A percentile compares a stretch with the other conserved stretches of the same genome.
These are phyloP conservation scores for Cryptotermes secundus DNA, from an alignment of 1,140 invertebrate genomes.

Conservation along the genomic window DNA sequence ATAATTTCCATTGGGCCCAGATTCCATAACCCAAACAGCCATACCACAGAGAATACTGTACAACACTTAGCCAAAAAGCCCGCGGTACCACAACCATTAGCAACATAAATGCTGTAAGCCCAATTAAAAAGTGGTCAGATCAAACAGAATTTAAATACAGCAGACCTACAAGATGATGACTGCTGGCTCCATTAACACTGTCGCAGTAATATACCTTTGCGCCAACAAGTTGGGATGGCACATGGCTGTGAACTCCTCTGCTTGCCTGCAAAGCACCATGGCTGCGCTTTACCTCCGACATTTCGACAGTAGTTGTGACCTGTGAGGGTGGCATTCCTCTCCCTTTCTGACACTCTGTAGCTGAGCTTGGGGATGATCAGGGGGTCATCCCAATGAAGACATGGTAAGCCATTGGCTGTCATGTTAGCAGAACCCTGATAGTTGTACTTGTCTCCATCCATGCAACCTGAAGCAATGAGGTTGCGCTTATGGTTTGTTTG, in stretches of 20 bases:
- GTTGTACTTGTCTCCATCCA: slow-evolving; percentile 52
- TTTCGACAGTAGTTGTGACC: slow-evolving; percentile 59
- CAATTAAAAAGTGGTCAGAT: too few relatives aligned
- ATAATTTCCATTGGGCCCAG: too few relatives aligned
- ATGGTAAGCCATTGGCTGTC: slow-evolving; percentile 50
- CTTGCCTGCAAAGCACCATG: slow-evolving; percentile 56
- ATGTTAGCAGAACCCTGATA: slow-evolving; percentile 56
- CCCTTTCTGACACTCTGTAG: slow-evolving; percentile 42
- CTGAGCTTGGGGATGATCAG: slow-evolving; percentile 46
- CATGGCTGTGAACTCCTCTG: slow-evolving; percentile 50
- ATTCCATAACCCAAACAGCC: too few relatives aligned
- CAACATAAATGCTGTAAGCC: too few relatives aligned
- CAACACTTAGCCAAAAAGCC: too few relatives aligned
- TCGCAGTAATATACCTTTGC: slow-evolving; percentile 41
- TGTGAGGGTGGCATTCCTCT: slow-evolving; percentile 44
- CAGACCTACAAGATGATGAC: too few relatives aligned
- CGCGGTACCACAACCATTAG: too few relatives aligned
- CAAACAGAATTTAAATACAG: too few relatives aligned
- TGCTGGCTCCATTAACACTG: too few relatives aligned
- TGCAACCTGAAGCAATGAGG: slow-evolving; percentile 47
- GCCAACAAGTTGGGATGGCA: slow-evolving; percentile 55
- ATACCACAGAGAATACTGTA: too few relatives aligned
- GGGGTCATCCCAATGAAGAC: slow-evolving; percentile 52
- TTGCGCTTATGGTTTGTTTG: too few relatives aligned
- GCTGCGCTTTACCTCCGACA: slow-evolving; percentile 49